These are phyloP conservation scores for Campaea margaritaria DNA, from an alignment of 2,888 invertebrate species.

Conservation along the genomic window DNA sequence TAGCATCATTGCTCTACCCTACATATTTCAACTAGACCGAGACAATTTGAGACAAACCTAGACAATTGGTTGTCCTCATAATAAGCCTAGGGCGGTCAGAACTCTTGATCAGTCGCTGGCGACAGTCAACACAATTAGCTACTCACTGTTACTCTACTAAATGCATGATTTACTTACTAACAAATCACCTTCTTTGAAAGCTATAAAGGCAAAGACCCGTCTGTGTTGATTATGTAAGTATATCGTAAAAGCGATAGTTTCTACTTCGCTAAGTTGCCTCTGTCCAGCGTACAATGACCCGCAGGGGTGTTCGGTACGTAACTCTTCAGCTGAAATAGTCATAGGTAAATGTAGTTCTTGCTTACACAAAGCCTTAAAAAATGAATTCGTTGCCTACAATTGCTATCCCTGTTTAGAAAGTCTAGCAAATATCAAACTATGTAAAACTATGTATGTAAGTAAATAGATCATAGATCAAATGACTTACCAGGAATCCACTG, in stretches of 20 bases:
- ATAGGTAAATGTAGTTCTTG: too few species aligned
- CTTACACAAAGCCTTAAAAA: too few species aligned
- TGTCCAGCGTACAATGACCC: slow-evolving; percentile 69
- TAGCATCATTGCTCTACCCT: too few species aligned
- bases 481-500: slow-evolving; percentile 78
- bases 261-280: slow-evolving; percentile 75
- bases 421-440: neutral
- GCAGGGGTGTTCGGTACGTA: slow-evolving; percentile 72
- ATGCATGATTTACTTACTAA: slow-evolving; percentile 56
- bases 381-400: too few species aligned
- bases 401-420: too few species aligned
- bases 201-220: slow-evolving; percentile 66
- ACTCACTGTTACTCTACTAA: too few species aligned
- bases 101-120: too few species aligned
- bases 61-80: too few species aligned
- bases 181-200: slow-evolving; percentile 76
- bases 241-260: slow-evolving; percentile 69
- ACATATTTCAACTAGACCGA: too few species aligned
- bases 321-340: slow-evolving; percentile 64
- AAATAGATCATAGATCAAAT: neutral
- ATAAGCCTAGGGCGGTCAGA: too few species aligned
- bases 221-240: slow-evolving; percentile 60
- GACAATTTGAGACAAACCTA: too few species aligned
- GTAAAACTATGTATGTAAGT: neutral
- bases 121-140: too few species aligned